Evolutionary conservation across 2,113 vertebrate genomes (phyloP).

Genomic region (Heloderma charlesbogerti): DNA sequence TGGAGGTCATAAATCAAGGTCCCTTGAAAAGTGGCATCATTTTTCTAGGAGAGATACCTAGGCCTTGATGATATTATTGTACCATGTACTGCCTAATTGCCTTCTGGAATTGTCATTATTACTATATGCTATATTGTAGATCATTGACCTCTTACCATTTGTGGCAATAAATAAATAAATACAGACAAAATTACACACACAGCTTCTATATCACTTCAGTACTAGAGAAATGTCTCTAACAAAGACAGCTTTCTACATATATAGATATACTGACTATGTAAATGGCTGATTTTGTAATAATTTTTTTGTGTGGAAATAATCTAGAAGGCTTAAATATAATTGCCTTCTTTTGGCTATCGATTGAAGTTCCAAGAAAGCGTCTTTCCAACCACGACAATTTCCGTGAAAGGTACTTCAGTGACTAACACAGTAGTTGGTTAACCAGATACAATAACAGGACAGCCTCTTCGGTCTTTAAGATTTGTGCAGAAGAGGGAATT

Average conservation of each 20-base stretch:
- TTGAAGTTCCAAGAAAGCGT: not conserved
- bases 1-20: slow-evolving; percentile 2
- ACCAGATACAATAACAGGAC: not conserved
- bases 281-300: not conserved
- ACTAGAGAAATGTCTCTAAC: not conserved
- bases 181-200: not conserved
- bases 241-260: not conserved
- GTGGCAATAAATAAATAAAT: not conserved
- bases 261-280: not conserved
- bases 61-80: not conserved
- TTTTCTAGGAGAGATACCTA: slow-evolving; percentile 8
- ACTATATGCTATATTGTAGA: not conserved
- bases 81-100: not conserved
- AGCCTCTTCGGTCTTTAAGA: not conserved
- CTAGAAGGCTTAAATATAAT: no score
- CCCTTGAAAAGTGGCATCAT: not conserved
- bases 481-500: not conserved
- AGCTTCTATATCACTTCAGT: not conserved
- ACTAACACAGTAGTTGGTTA: not conserved
- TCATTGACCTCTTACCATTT: not conserved
- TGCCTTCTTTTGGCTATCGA: not conserved
- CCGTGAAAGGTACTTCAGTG: not conserved
- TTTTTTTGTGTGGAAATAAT: not conserved
- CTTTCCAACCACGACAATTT: not conserved
- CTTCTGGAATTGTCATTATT: not conserved